phyloP scores from a whole-genome alignment of 2,797 vertebrate species.

The Crax fasciolata region DNA sequence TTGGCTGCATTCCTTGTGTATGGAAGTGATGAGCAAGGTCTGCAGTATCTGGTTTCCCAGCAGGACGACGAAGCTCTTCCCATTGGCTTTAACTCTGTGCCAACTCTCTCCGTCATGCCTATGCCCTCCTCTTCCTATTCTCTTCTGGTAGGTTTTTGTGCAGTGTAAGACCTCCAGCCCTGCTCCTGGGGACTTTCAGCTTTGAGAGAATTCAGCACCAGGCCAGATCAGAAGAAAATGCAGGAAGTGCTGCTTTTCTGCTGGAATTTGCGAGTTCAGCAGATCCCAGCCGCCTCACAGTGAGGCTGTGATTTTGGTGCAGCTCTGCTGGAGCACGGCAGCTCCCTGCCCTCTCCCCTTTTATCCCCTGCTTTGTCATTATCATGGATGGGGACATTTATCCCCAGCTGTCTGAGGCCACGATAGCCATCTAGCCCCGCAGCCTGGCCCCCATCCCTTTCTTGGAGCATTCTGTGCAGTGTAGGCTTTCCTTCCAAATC shows the following conservation, averaged over 20 bases:
- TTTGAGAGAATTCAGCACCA: not conserved
- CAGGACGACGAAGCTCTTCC: not conserved
- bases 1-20: fast-evolving
- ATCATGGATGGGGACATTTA: not conserved
- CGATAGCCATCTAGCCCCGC: not conserved
- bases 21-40: not conserved
- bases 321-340: not conserved
- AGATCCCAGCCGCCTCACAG: not conserved
- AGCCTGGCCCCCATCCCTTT: not conserved
- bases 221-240: not conserved
- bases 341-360: not conserved
- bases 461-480: not conserved
- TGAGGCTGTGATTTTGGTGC: not conserved
- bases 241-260: not conserved
- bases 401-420: not conserved
- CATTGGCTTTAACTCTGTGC: not conserved
- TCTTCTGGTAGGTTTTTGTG: not conserved
- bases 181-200: not conserved
- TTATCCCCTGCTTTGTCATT: not conserved
- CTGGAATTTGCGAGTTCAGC: constrained; percentile 15
- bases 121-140: not conserved
- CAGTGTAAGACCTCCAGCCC: not conserved
- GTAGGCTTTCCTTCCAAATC: not conserved
- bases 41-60: not conserved
- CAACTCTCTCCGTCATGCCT: not conserved